Conservation (phyloP, 2,888 invertebrate species). For the Chirona hameri region DNA sequence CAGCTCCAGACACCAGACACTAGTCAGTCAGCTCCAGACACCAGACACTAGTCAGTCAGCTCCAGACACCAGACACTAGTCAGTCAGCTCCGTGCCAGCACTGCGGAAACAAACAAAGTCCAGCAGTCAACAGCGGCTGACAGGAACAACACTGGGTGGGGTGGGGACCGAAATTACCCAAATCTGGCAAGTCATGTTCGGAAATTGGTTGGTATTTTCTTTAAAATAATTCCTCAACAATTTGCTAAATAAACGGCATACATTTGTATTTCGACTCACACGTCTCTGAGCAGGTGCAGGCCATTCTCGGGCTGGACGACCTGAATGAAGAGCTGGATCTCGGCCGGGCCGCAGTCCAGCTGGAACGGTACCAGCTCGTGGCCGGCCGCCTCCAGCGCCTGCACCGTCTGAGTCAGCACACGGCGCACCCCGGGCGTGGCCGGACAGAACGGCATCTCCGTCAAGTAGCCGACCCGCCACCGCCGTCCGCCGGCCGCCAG, state of each 20-base stretch:
- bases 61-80: neutral
- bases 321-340: no score
- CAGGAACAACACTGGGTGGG: neutral
- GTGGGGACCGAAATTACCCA: neutral
- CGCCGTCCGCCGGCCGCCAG: neutral
- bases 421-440: no score
- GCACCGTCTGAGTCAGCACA: no score
- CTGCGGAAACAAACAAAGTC: neutral
- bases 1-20: no score
- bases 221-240: neutral
- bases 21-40: no score
- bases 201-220: neutral
- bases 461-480: no score
- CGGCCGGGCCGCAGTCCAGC: slow-evolving; percentile 29
- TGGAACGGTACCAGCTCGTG: slow-evolving; percentile 41
- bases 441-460: no score
- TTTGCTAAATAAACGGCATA: neutral
- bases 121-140: neutral
- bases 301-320: no score
- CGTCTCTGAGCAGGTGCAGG: no score
- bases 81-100: neutral
- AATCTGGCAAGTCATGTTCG: neutral
- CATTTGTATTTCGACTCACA: neutral
- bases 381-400: no score
- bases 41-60: no score